Conservation (phyloP, 2,888 invertebrate species). For the Lottia gigantea region DNA sequence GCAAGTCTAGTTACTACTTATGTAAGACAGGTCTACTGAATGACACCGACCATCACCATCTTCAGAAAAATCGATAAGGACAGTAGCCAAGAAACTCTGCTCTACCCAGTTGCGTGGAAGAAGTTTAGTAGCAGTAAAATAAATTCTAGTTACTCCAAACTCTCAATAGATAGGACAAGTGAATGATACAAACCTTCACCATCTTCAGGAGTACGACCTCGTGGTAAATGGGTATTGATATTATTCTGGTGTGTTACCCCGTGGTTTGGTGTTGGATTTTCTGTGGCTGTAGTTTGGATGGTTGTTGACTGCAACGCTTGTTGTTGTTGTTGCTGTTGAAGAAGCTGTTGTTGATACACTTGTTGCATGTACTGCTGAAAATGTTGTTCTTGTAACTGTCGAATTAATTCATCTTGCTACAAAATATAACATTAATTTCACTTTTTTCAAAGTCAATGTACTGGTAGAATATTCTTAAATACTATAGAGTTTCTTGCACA, state of each 20-base stretch:
- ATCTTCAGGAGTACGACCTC: background rate
- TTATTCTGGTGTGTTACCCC: background rate
- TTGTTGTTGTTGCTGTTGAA: conserved; percentile 69
- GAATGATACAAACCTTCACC: background rate
- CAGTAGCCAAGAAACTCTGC: no score
- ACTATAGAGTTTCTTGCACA: no score
- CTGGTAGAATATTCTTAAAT: no score
- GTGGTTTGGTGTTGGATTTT: background rate
- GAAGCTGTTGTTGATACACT: conserved; percentile 73
- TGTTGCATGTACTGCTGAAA: conserved; percentile 99
- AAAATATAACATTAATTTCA: conserved; percentile 31
- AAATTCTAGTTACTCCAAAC: no score
- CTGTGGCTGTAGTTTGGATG: conserved; percentile 10
- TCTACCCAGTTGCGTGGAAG: no score
- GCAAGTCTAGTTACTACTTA: no score
- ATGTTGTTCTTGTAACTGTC: conserved; percentile 97
- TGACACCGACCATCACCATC: no score
- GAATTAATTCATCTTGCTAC: conserved; percentile 91
- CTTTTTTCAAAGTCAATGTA: no score
- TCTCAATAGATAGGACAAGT: no score
- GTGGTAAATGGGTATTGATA: background rate
- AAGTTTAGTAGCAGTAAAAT: no score
- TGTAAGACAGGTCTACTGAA: no score
- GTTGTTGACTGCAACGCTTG: conserved; percentile 32
- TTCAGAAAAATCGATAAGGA: no score